Base-by-base conservation (phyloP, 1,140 invertebrate genomes). In the Ectropis grisescens region DNA sequence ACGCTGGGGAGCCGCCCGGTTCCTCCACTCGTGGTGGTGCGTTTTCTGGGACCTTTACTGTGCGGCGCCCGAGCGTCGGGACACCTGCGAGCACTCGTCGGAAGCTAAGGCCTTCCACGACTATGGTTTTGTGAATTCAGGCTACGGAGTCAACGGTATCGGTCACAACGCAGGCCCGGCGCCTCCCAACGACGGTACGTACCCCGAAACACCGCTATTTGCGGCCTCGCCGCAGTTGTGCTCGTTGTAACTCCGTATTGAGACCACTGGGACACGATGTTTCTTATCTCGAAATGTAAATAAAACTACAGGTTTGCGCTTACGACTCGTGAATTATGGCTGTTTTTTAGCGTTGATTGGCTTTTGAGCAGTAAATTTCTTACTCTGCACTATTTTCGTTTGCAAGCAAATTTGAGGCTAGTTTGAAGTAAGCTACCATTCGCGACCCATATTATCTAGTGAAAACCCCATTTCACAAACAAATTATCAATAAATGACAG, bases 21-120 rank as follows among this genome's bases (percentile, higher is more conserved):
- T 99, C 85, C 85, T 99, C 50, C 95, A 98, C 79, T 98, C 96
- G 26, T 99, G 97, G 97, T 99, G 96, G 96, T 98, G 96, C 84
- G 97, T 98, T 47, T 99, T 99, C 85, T 99, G 97, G 97, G 97
- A 99, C 85, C 85, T 99, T 53, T 99, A 98, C 79, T 98, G 96
- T 85, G 97, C 97, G 28, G 97, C 97, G 56, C 97, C 97, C 3
- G 97, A 98, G 85, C 85, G 96, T 60, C 88, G 96, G 56, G 97
- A 98, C 67, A 95, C 95, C 34, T 98, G 95, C 86, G 96, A 98
- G 84, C 96, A 98, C 85, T 98, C 96, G 51, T 97, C 94, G 62
- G 97, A 99, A 88, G 97, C 97, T 11, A 98, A 98, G 88, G 96
- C 97, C 59, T 99, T 99, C 86, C 97, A 98, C 82, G 97, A 99